Base-by-base conservation (phyloP, 37 sponge, comb jelly and placozoan species). In the Geodia barretti region DNA sequence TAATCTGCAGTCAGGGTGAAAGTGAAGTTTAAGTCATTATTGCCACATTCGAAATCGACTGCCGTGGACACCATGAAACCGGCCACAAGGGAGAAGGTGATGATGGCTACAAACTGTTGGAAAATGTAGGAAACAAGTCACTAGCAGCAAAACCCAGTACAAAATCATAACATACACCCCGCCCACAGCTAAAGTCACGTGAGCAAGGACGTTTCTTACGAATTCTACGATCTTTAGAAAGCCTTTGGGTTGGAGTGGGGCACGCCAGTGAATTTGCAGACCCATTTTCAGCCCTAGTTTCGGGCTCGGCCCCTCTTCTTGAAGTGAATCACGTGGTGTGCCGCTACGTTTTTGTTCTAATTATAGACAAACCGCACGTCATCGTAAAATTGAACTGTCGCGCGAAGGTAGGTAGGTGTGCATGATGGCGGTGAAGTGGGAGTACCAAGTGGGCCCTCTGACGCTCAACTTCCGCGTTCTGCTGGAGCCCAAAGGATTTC, bases 141-240 rank as follows among this genome's bases (percentile, higher is more conserved):
- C n/a, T n/a, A n/a, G n/a, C n/a, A n/a, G n/a, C n/a, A n/a, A n/a
- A n/a, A n/a, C n/a, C n/a, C n/a, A n/a, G n/a, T n/a, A n/a, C n/a
- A n/a, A n/a, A n/a, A n/a, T n/a, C n/a, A n/a, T n/a, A n/a, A n/a
- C n/a, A n/a, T n/a, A n/a, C n/a, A n/a, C n/a, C n/a, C n/a, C n/a
- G n/a, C n/a, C n/a, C n/a, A n/a, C n/a, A n/a, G n/a, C n/a, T n/a
- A n/a, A n/a, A n/a, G n/a, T n/a, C n/a, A n/a, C n/a, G n/a, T n/a
- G n/a, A n/a, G n/a, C n/a, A n/a, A n/a, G n/a, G n/a, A n/a, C 20
- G 40, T 62, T 2, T 62, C 79, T 79, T 31, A 92, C 92, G 42
- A 80, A 62, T 60, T 92, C 86, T 3, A 92, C 41, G 30, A 92
- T 81, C 83, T 86, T 92, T 26, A 92, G 23, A 43, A 92, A 92